These are phyloP conservation scores for Alloplasta piceator DNA, from an alignment of 2,888 invertebrate species.

Conservation along the genomic window DNA sequence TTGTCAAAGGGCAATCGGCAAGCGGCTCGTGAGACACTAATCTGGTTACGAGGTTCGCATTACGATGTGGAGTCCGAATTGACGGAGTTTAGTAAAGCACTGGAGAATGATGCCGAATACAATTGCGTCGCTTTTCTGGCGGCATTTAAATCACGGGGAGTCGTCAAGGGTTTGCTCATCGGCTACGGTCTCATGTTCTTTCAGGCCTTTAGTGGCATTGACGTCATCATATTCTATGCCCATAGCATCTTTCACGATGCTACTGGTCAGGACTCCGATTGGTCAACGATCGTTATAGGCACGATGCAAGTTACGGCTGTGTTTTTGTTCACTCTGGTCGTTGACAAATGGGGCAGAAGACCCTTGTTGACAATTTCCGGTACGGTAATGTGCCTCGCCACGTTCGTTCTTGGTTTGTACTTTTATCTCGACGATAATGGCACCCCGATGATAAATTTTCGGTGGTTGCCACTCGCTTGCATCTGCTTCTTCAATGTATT, in stretches of 20 bases:
- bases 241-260: slow-evolving; percentile 89
- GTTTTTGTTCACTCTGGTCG: slow-evolving; percentile 89
- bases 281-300: slow-evolving; percentile 92
- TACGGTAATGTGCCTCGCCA: slow-evolving; percentile 88
- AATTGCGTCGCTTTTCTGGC: slow-evolving; percentile 85
- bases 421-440: slow-evolving; percentile 83
- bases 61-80: slow-evolving; percentile 89
- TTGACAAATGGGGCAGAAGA: slow-evolving; percentile 92
- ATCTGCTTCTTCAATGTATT: slow-evolving; percentile 91
- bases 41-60: slow-evolving; percentile 89
- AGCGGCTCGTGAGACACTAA: slow-evolving; percentile 88
- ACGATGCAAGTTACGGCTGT: slow-evolving; percentile 92
- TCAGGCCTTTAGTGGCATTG: slow-evolving; percentile 94
- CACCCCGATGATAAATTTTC: slow-evolving; percentile 84
- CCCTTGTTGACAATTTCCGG: slow-evolving; percentile 90
- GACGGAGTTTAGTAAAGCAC: slow-evolving; percentile 85
- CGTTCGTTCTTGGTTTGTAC: slow-evolving; percentile 89
- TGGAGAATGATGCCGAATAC: slow-evolving; percentile 84
- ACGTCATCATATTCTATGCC: slow-evolving; percentile 93
- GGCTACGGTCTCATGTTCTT: slow-evolving; percentile 93
- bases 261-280: slow-evolving; percentile 84
- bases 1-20: slow-evolving; percentile 87
- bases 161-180: slow-evolving; percentile 88
- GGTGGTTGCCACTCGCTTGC: slow-evolving; percentile 90
- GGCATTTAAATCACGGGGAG: slow-evolving; percentile 86